Percentiles rank a stretch among this genome's conserved stretches.
These are phyloP conservation scores for Poeciliopsis turneri DNA, from an alignment of 2,797 vertebrate species.

Conservation along the genomic window DNA sequence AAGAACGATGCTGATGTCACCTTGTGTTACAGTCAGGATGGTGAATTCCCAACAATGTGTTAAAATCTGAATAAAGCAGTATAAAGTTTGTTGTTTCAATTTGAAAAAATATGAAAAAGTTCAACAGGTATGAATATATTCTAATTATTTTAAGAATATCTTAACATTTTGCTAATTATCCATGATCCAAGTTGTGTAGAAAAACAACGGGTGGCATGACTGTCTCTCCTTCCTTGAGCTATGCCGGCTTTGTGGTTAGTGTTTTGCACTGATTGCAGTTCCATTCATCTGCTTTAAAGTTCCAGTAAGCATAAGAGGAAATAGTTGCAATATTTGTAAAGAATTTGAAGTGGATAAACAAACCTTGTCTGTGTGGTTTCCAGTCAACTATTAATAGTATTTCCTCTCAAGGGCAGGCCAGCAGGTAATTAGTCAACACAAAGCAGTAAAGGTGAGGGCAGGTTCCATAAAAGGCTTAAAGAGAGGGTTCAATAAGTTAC, in stretches of 20 bases:
- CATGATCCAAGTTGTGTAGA: neutral
- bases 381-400: neutral
- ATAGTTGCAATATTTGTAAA: neutral
- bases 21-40: neutral
- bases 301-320: constrained; percentile 27
- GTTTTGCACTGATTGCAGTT: neutral
- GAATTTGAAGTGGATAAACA: constrained; percentile 8
- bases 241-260: neutral
- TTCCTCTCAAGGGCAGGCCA: neutral
- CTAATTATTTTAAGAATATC: neutral
- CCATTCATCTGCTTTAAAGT: constrained; percentile 13
- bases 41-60: neutral
- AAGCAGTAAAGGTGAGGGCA: neutral
- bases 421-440: neutral
- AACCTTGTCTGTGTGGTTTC: constrained; percentile 1
- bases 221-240: neutral
- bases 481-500: neutral
- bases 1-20: neutral
- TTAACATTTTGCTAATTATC: neutral
- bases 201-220: neutral
- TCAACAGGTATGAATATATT: neutral
- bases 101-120: neutral
- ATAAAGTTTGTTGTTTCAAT: neutral
- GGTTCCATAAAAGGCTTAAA: neutral
- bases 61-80: neutral